Evolutionary conservation across 2,888 invertebrate species (phyloP).

Genomic region (Platycheirus rosarum): DNA sequence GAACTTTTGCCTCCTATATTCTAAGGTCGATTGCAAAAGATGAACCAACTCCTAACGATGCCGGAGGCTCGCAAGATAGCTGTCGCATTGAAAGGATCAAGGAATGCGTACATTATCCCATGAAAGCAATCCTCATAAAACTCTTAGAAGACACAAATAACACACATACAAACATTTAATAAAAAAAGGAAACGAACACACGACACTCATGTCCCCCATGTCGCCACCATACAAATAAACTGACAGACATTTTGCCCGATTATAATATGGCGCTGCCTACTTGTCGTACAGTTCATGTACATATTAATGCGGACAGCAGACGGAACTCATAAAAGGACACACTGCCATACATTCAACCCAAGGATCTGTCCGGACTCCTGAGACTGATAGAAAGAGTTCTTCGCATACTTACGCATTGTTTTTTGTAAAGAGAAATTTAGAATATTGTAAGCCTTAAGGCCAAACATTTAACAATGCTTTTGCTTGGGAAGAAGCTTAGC

Average conservation of each 20-base stretch:
- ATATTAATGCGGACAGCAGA: conserved; percentile 45
- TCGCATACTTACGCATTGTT: too few relatives aligned
- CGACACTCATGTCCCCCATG: conserved; percentile 60
- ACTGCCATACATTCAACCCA: conserved; percentile 51
- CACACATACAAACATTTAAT: neutral
- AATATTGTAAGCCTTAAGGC: too few relatives aligned
- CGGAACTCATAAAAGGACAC: conserved; percentile 25
- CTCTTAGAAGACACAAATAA: conserved; percentile 18
- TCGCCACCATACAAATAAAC: conserved; percentile 59
- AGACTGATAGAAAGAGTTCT: too few relatives aligned
- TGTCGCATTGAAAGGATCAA: conserved; percentile 53
- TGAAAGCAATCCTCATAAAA: conserved; percentile 44
- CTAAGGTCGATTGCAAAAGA: conserved; percentile 48
- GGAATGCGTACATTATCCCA: conserved; percentile 54
- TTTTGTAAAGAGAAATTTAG: too few relatives aligned
- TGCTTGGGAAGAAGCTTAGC: too few relatives aligned
- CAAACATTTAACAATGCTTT: too few relatives aligned
- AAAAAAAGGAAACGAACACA: conserved; percentile 45
- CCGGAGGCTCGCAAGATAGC: conserved; percentile 39
- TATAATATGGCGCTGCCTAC: conserved; percentile 42
- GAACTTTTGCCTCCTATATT: conserved; percentile 44
- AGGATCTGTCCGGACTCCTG: too few relatives aligned
- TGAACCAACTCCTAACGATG: conserved; percentile 24
- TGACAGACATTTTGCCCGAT: conserved; percentile 67
- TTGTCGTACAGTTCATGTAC: conserved; percentile 29